Conservation (phyloP, 2,888 invertebrate species). For the Apotomis betuletana region DNA sequence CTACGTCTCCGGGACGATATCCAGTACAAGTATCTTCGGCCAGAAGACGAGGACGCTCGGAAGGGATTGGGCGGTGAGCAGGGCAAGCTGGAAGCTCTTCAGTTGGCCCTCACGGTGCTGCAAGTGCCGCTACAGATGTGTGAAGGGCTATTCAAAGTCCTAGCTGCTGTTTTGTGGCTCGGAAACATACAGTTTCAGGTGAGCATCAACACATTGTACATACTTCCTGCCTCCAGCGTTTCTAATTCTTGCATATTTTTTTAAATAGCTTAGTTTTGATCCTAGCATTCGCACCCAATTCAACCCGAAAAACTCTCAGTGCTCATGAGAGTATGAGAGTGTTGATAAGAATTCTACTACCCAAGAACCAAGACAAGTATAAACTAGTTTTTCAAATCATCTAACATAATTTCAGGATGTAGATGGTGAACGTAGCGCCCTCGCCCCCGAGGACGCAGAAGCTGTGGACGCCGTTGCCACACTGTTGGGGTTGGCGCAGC, state of each 20-base stretch:
- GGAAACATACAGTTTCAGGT: slow-evolving; percentile 93
- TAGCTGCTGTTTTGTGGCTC: slow-evolving; percentile 95
- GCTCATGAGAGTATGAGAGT: no score
- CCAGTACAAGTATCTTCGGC: slow-evolving; percentile 92
- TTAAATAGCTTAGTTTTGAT: no score
- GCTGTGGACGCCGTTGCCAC: slow-evolving; percentile 89
- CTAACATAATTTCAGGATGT: slow-evolving; percentile 83
- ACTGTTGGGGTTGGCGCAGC: slow-evolving; percentile 89
- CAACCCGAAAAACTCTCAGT: no score
- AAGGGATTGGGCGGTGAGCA: slow-evolving; percentile 68
- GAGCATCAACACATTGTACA: neutral
- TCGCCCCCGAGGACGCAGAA: slow-evolving; percentile 86
- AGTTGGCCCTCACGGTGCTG: slow-evolving; percentile 93
- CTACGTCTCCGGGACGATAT: slow-evolving; percentile 89
- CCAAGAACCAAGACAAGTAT: no score
- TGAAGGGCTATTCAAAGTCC: slow-evolving; percentile 93
- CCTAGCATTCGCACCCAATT: no score
- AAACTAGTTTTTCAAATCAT: neutral
- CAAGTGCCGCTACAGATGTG: slow-evolving; percentile 94
- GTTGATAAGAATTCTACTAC: no score
- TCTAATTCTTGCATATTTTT: no score
- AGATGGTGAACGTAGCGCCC: slow-evolving; percentile 92
- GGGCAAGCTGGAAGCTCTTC: slow-evolving; percentile 90
- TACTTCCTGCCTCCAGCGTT: no score
- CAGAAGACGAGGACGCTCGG: slow-evolving; percentile 86